Conservation (phyloP, 2,888 invertebrate species). For the Coecobrya sp. region DNA sequence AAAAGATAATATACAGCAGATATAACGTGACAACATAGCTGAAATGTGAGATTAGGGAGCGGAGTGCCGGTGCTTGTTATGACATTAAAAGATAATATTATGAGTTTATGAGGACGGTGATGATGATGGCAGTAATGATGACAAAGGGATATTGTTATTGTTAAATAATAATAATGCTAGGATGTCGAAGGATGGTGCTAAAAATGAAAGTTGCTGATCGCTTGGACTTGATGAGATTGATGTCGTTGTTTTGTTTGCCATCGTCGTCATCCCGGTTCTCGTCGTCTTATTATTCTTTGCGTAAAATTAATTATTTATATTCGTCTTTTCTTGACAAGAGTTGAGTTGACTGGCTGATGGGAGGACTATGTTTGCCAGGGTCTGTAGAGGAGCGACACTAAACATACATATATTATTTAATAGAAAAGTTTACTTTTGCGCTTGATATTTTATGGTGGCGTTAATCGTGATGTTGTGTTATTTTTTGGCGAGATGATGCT, state of each 20-base stretch:
- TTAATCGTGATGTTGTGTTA: neutral
- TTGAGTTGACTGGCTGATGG: neutral
- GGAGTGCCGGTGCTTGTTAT: conserved; percentile 13
- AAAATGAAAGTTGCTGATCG: conserved; percentile 27
- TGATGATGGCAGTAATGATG: conserved; percentile 27
- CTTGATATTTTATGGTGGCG: neutral
- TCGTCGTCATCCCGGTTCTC: neutral
- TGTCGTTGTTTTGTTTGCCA: conserved; percentile 7
- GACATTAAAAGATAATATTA: conserved; percentile 17
- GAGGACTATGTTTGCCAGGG: neutral
- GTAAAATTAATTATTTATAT: conserved; percentile 44
- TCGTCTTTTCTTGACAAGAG: neutral
- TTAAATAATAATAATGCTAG: conserved; percentile 7
- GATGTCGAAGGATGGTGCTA: neutral
- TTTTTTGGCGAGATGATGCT: conserved; percentile 36
- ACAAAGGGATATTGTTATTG: conserved; percentile 26
- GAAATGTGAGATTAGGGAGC: neutral
- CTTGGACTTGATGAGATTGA: conserved; percentile 9
- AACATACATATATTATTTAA: neutral
- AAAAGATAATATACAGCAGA: too few relatives aligned
- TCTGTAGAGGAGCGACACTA: neutral
- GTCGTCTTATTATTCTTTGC: neutral
- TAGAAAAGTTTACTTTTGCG: neutral
- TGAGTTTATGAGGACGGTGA: neutral
- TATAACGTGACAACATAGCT: neutral